Base-by-base conservation (phyloP, 2,113 vertebrate genomes). In the Cephalopterus ornatus region DNA sequence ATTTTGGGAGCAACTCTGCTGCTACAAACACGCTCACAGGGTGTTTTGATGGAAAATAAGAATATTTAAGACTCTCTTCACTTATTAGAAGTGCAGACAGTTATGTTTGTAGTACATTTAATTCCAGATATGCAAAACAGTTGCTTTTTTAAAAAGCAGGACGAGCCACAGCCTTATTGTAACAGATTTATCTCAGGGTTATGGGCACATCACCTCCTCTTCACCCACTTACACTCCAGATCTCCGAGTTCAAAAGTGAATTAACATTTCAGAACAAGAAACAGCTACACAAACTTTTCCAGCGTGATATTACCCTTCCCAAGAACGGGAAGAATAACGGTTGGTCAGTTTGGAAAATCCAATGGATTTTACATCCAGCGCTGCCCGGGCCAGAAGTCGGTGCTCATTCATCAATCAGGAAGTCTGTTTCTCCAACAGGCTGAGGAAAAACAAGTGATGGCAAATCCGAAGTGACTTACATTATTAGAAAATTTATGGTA, bases 1-100 rank as follows among this genome's bases (percentile, higher is more conserved):
- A 1, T 32, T 83, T 59, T 73, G 50, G 59, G 71, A 59, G 67
- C 62, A 62, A 53, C 28, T 86, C 32, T 88, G 68, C 49, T 46
- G 53, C 32, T 56, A 47, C 19, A 37, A 49, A 62, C 26, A 37
- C 11, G 53, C 26, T 33, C 1, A 4, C 0, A 0, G 14, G 13
- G 7, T 73, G 42, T 71, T 96, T 92, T 44, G 39, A 15, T 55
- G 92, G 63, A 71, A 77, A 70, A 77, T 10, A 41, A 72, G 68
- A 62, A 32, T 35, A 18, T 32, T 42, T 27, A 16, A 32, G 50
- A 3, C 39, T 28, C 8, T 52, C 17, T 67, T 73, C 13, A 26
- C 14, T 71, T 68, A 53, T 13, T 65, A 68, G 65, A 89, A 95
- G 56, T 5, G 47, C 44, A 49, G 65, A 21, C 9, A 85, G 33